These are phyloP conservation scores for Turnix velox DNA, from an alignment of 2,113 vertebrate genomes.

Conservation along the genomic window DNA sequence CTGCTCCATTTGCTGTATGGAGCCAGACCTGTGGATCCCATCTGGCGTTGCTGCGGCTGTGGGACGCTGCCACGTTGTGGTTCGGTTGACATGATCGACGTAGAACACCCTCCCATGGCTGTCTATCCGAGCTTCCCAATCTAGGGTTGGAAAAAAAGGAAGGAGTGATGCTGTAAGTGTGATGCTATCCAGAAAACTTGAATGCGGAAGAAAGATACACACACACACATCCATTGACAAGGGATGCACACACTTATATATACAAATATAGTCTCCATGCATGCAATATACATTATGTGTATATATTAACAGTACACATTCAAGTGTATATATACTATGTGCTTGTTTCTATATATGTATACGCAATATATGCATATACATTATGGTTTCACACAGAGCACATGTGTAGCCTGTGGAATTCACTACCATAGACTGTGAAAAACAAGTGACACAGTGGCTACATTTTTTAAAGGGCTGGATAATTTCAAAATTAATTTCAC, in stretches of 20 bases:
- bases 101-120: slow-evolving; percentile 97
- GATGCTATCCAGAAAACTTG: neutral
- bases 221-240: neutral
- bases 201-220: neutral
- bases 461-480: neutral
- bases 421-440: neutral
- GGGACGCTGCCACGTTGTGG: slow-evolving; percentile 95
- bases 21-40: slow-evolving; percentile 86
- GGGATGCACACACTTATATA: neutral
- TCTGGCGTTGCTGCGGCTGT: slow-evolving; percentile 80
- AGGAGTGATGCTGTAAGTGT: slow-evolving; percentile 29
- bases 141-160: slow-evolving; percentile 71
- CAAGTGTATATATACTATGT: neutral
- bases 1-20: slow-evolving; percentile 97
- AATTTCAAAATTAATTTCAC: neutral
- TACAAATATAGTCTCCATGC: neutral
- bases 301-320: neutral
- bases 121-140: slow-evolving; percentile 98
- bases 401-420: neutral
- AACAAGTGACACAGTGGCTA: neutral
- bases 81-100: slow-evolving; percentile 94
- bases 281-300: neutral
- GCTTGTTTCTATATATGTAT: neutral
- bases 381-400: neutral
- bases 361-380: neutral